These are phyloP conservation scores for Bos indicus DNA, from an alignment of 2,113 vertebrate genomes.

Conservation along the genomic window DNA sequence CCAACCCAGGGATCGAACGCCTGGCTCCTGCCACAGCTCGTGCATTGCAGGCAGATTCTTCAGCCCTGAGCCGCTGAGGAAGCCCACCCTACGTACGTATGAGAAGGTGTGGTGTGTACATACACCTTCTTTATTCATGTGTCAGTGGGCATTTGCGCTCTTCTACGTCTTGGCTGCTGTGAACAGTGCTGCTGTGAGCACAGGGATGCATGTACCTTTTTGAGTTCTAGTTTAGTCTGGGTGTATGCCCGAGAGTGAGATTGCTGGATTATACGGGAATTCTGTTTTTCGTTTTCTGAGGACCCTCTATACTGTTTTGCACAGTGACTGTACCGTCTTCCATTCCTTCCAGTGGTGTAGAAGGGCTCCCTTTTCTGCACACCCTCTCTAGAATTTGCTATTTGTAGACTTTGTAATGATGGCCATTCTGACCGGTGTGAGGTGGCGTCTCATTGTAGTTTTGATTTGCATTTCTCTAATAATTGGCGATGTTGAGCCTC, in stretches of 20 bases:
- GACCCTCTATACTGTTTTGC: neutral
- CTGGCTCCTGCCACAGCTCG: neutral
- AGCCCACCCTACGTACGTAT: fast-evolving
- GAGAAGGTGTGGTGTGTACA: neutral
- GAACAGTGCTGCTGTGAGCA: neutral
- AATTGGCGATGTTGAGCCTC: neutral
- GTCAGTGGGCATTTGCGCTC: fast-evolving
- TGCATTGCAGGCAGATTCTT: neutral
- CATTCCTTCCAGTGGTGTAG: neutral
- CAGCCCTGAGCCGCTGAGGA: neutral
- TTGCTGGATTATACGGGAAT: neutral
- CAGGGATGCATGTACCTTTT: neutral
- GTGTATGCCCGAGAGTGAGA: neutral
- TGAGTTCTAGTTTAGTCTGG: neutral
- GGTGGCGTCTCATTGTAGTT: neutral
- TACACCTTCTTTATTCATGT: neutral
- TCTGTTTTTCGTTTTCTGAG: neutral
- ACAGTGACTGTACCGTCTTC: neutral
- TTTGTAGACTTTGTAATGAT: neutral
- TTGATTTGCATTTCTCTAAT: neutral
- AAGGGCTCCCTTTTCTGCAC: neutral
- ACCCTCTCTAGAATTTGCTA: neutral
- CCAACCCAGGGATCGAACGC: neutral
- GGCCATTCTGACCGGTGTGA: neutral
- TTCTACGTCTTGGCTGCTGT: neutral